Evolutionary conservation across 2,113 vertebrate species (phyloP).

Genomic region (Manacus vitellinus): DNA sequence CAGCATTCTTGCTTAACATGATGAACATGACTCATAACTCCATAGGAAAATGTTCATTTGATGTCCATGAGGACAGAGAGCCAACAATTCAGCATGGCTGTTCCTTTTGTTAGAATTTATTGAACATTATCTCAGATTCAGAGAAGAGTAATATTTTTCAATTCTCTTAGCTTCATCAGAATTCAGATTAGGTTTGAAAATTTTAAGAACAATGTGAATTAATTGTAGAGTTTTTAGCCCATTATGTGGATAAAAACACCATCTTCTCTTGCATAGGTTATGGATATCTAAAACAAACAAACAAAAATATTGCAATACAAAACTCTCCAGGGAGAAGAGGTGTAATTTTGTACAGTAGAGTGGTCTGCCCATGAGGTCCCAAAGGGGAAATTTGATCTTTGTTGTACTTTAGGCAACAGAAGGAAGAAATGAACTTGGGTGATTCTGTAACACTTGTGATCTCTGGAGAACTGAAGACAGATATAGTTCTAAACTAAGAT

Average conservation of each 20-base stretch:
- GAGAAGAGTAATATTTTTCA: background rate
- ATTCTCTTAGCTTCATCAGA: background rate
- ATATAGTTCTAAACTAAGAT: background rate
- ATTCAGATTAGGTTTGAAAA: background rate
- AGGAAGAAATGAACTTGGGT: background rate
- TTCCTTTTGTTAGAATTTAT: slow-evolving; percentile 1
- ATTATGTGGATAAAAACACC: background rate
- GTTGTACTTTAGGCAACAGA: background rate
- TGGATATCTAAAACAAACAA: background rate
- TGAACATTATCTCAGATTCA: background rate
- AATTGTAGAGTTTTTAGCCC: background rate
- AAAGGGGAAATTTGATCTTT: background rate
- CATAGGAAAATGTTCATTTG: slow-evolving; percentile 23
- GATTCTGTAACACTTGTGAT: background rate
- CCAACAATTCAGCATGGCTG: background rate
- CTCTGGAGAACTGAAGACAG: background rate
- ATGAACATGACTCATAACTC: slow-evolving; percentile 46
- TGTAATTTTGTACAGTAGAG: background rate
- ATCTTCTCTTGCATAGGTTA: background rate
- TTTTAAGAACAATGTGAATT: background rate
- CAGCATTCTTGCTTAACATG: slow-evolving; percentile 3
- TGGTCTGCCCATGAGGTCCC: background rate
- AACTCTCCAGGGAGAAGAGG: background rate
- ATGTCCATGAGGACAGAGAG: background rate
- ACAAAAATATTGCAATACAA: background rate